Base-by-base conservation (phyloP, 2,797 vertebrate genomes). In the Anguilla megastoma region DNA sequence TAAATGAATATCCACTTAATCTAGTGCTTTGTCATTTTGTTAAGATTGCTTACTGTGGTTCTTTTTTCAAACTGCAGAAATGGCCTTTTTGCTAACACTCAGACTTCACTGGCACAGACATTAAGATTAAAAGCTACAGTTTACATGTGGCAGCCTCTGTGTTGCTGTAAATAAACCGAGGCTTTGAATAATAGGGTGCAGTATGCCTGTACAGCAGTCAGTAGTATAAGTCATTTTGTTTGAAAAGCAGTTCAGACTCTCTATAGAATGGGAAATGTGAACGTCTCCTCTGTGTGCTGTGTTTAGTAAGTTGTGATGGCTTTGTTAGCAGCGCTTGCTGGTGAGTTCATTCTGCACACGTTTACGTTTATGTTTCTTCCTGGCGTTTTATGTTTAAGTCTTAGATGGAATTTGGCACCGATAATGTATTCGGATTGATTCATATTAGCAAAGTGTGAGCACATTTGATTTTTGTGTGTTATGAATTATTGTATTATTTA, bases 221-320 rank as follows among this genome's bases (percentile, higher is more conserved):
- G 54, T 16, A 45, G 33, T 41, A 71, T 12, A 18, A n/a, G 54
- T 87, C 16, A 87, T 83, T 82, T 54, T 80, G n/a, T 66, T 63
- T 83, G 33, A 66, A 45, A 63, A 87, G 41, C 8, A 86, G 85
- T 58, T 82, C 45, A 82, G 45, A 7, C 33, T 80, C 76, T 48
- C 21, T 48, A 48, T 33, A 16, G 48, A 80, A 80, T 27, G 33
- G 30, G 5, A 14, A 41, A 36, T 8, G 21, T 45, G 16, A 9
- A 48, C 3, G 7, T 16, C 9, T 80, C 18, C 36, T 33, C n/a
- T 80, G 0, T 30, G 30, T 45, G 36, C 16, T 14, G 4, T 21
- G 7, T 36, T 6, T 16, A 80, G 33, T 18, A 6, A 76, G 33
- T 18, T 48, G 5, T 3, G 21, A 14, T 21, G 33, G 76, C 76